Conservation (phyloP, 2,888 invertebrate species). For the Latrodectus elegans region DNA sequence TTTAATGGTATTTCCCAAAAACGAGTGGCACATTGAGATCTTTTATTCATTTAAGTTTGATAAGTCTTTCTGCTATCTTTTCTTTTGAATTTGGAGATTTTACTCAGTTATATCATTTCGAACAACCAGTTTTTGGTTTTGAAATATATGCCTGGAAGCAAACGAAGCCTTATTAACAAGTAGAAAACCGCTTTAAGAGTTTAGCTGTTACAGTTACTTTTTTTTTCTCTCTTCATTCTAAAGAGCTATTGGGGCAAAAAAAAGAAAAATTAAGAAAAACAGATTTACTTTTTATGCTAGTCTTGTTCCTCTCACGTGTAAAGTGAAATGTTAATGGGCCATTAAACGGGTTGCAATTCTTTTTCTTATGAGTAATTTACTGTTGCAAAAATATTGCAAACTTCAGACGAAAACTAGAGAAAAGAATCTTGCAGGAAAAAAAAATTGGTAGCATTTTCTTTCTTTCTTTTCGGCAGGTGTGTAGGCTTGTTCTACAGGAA, state of each 20-base stretch:
- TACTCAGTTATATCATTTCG: background rate
- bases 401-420: background rate
- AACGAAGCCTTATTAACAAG: background rate
- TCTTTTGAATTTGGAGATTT: no score
- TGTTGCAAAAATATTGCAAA: background rate
- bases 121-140: background rate
- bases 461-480: background rate
- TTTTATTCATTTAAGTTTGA: no score
- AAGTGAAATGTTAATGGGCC: slow-evolving; percentile 18
- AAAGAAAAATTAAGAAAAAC: slow-evolving; percentile 1
- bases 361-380: slow-evolving; percentile 1
- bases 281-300: background rate
- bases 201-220: background rate
- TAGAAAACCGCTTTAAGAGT: background rate
- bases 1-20: no score
- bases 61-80: no score
- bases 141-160: slow-evolving; percentile 16
- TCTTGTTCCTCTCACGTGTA: background rate
- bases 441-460: background rate
- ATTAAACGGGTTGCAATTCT: slow-evolving; percentile 5
- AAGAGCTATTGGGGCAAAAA: background rate
- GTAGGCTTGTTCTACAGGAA: background rate
- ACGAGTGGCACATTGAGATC: no score
- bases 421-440: background rate
- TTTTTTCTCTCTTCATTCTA: background rate